Percentiles rank a stretch among this genome's conserved stretches.
These are phyloP conservation scores for Apodemus agrarius DNA, from an alignment of 2,797 vertebrate species.

Conservation along the genomic window DNA sequence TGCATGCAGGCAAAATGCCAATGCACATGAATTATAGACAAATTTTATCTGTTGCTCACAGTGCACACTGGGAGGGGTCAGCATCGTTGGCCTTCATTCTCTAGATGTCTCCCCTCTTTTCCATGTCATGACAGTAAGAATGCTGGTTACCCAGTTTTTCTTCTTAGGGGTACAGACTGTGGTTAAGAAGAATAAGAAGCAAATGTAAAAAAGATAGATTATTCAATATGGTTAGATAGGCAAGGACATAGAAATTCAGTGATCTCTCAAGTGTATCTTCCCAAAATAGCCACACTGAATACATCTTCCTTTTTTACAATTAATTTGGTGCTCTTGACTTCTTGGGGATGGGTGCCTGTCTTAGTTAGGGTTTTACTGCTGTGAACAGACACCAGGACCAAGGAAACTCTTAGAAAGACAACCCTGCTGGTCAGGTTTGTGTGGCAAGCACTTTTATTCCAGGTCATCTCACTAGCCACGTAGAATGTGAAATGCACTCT, in stretches of 20 bases:
- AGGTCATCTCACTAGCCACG: too few relatives aligned
- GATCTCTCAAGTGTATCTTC: neutral
- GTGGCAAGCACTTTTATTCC: too few relatives aligned
- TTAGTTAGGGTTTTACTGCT: neutral
- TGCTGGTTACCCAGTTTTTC: neutral
- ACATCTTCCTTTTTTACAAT: neutral
- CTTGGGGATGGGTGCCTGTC: neutral
- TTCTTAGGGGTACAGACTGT: neutral
- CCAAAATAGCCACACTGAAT: neutral
- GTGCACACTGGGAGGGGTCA: neutral
- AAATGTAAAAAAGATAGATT: neutral
- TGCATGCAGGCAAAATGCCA: neutral
- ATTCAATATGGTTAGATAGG: neutral
- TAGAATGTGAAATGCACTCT: too few relatives aligned
- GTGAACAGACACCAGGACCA: too few relatives aligned
- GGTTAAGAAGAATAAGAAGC: neutral
- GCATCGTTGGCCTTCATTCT: neutral
- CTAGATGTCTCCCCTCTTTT: neutral
- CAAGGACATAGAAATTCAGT: neutral
- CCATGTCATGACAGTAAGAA: neutral
- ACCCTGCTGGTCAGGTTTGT: too few relatives aligned
- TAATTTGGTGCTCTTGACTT: neutral
- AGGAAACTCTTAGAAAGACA: too few relatives aligned
- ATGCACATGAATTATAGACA: neutral
- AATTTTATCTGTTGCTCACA: neutral